Evolutionary conservation across 2,888 invertebrate species (phyloP).

Genomic region (Frankliniella fusca): DNA sequence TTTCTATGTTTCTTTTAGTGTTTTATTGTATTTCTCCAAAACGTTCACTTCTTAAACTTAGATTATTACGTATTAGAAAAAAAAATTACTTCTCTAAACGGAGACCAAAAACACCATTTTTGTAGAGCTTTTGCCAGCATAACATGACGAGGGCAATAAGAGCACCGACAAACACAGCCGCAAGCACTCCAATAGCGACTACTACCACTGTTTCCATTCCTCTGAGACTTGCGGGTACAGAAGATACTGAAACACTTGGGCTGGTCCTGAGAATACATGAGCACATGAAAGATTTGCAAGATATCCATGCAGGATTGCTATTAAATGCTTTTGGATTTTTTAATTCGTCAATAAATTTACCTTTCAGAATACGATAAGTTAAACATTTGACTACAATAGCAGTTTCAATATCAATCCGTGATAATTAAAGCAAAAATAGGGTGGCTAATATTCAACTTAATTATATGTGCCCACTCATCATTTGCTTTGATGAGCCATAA

Average conservation of each 20-base stretch:
- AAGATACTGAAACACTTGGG: neutral
- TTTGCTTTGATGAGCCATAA: too few relatives aligned
- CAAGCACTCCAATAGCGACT: conserved; percentile 62
- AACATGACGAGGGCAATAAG: conserved; percentile 61
- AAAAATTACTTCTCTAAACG: neutral
- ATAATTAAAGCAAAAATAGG: too few relatives aligned
- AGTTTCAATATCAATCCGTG: too few relatives aligned
- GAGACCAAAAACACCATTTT: conserved; percentile 29
- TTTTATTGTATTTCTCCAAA: neutral
- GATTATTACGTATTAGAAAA: neutral
- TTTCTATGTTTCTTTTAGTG: too few relatives aligned
- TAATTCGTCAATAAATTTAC: neutral
- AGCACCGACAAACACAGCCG: conserved; percentile 64
- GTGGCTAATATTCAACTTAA: too few relatives aligned
- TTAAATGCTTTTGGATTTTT: neutral
- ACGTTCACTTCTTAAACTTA: neutral
- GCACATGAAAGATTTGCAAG: neutral
- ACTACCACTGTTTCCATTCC: conserved; percentile 65
- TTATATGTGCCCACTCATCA: too few relatives aligned
- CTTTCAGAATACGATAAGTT: too few relatives aligned
- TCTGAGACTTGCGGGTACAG: neutral
- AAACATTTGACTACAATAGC: too few relatives aligned
- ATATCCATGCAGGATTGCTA: neutral
- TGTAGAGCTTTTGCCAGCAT: conserved; percentile 48
- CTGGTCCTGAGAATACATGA: neutral